These are phyloP conservation scores for Sipha maydis DNA, from an alignment of 2,888 invertebrate genomes.

Conservation along the genomic window DNA sequence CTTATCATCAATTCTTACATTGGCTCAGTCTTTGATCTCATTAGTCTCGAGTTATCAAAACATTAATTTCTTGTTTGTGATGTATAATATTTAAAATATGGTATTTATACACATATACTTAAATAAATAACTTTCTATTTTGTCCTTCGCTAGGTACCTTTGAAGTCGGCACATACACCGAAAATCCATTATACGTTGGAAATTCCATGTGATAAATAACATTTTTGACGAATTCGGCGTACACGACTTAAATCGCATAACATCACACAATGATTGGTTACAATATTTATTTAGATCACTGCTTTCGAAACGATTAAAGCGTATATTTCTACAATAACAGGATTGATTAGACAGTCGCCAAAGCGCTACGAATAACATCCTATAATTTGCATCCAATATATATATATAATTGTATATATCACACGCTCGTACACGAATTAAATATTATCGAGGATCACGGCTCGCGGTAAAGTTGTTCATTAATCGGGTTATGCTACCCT, in stretches of 20 bases:
- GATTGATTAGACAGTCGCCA: too few relatives aligned
- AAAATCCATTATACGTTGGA: background rate
- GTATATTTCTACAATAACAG: too few relatives aligned
- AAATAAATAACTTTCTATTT: background rate
- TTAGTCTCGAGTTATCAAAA: slow-evolving; percentile 7
- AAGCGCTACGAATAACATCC: too few relatives aligned
- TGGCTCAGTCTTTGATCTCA: slow-evolving; percentile 7
- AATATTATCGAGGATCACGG: background rate
- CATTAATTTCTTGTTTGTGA: background rate
- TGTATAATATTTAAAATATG: background rate
- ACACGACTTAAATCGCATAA: too few relatives aligned
- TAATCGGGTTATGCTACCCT: background rate
- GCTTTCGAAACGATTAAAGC: too few relatives aligned
- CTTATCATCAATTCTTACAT: background rate
- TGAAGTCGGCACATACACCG: background rate
- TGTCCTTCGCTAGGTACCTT: background rate
- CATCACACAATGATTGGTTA: too few relatives aligned
- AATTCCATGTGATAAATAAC: background rate
- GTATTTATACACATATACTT: background rate
- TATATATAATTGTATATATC: too few relatives aligned
- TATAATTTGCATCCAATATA: too few relatives aligned
- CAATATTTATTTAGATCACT: too few relatives aligned
- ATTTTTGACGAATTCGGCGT: too few relatives aligned
- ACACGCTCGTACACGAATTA: too few relatives aligned
- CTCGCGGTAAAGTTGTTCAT: background rate